Evolutionary conservation across 2,888 invertebrate genomes (phyloP), one percentile per base, ranked within the genome.

Genomic region (Gnatocerus cornutus): DNA sequence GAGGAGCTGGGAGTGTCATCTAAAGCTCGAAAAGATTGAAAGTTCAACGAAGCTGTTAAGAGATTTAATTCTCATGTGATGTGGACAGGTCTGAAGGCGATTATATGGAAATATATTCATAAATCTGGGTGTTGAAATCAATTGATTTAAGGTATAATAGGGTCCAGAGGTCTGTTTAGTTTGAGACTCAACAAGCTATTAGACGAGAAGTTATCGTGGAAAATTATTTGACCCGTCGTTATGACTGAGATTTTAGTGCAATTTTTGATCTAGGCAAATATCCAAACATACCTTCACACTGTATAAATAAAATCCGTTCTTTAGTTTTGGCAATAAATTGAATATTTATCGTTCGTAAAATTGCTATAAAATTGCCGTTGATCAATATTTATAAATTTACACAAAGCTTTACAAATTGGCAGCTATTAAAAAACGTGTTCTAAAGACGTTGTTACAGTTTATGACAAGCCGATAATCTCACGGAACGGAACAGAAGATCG

Each of bases 391-490:
- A 21, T 21, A 21, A 21, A 21, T 21, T 21, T 21, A 21, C 21
- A 21, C 21, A 21, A 21, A 21, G 21, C 21, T 21, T 21, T 21
- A 33, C 6, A 33, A 2, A 33, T 33, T 33, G 9, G 33, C 21
- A 33, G 33, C 9, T 33, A 33, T n/a, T 9, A n/a, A n/a, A 33
- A 33, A 33, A 33, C 1, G 6, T 33, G n/a, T n/a, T 5, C 29
- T 5, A 33, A 33, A 33, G 7, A 33, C 33, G n/a, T 16, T 46
- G 16, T 46, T 46, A 12, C 13, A 56, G 27, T 56, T 56, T 56
- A 56, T 39, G 56, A 30, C 50, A 43, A 30, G 56, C 56, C 30
- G 56, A 41, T 56, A 55, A 55, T 39, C 55, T 39, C 21, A 21
- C 39, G 55, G 39, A 39, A 39, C 39, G 3, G 55, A 39, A 43